These are phyloP conservation scores for Patagioenas fasciata DNA, from an alignment of 2,113 vertebrate species.

Conservation along the genomic window DNA sequence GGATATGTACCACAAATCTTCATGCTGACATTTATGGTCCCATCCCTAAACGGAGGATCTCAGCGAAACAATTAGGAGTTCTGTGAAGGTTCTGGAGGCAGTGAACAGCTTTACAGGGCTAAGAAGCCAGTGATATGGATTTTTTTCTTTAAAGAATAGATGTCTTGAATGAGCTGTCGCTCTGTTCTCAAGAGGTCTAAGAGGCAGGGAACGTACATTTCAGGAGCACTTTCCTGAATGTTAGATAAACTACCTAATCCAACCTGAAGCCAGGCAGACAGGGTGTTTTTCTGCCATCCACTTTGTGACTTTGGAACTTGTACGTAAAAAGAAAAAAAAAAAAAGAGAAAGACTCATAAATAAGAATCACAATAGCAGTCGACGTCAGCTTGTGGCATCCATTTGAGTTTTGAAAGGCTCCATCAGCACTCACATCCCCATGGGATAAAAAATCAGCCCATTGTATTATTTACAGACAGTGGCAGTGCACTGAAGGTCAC, in stretches of 20 bases:
- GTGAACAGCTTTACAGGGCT: neutral
- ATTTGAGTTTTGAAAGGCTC: conserved; percentile 42
- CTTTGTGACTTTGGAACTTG: neutral
- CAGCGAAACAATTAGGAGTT: neutral
- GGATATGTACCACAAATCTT: neutral
- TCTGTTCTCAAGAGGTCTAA: neutral
- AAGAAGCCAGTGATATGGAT: neutral
- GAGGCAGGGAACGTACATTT: neutral
- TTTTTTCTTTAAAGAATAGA: neutral
- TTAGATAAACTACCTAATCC: neutral
- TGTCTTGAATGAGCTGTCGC: neutral
- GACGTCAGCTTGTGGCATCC: conserved; percentile 28
- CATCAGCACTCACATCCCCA: conserved; percentile 36
- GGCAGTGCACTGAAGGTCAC: conserved; percentile 59
- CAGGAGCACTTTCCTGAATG: neutral
- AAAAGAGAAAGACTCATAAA: conserved; percentile 10
- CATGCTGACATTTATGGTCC: neutral
- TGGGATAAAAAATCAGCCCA: conserved; percentile 32
- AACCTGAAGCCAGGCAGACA: neutral
- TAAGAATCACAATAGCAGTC: conserved; percentile 48
- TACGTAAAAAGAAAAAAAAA: neutral
- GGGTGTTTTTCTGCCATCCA: neutral
- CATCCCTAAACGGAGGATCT: neutral
- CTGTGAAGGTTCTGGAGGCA: neutral
- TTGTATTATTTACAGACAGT: conserved; percentile 58